Conservation (phyloP, 2,113 vertebrate species). For the Empidonax traillii region DNA sequence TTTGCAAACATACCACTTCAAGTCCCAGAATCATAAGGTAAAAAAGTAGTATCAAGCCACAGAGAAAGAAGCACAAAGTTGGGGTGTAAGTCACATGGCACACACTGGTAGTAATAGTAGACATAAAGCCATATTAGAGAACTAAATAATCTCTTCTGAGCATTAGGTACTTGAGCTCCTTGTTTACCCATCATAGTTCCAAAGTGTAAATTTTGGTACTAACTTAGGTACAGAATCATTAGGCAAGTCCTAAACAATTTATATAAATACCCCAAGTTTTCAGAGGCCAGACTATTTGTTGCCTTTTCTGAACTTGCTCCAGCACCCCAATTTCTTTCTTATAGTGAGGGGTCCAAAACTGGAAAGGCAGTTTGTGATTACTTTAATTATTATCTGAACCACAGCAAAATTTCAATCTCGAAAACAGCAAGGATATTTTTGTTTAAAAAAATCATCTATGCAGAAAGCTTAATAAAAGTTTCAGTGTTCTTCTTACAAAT, state of each 20-base stretch:
- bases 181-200: background rate
- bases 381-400: background rate
- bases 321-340: background rate
- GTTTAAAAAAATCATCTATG: background rate
- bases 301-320: background rate
- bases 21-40: background rate
- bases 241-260: background rate
- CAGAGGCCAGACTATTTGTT: background rate
- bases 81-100: background rate
- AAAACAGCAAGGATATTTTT: background rate
- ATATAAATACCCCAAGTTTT: background rate
- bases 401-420: background rate
- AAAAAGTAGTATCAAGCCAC: background rate
- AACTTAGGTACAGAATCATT: background rate
- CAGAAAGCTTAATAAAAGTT: background rate
- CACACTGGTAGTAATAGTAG: background rate
- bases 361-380: background rate
- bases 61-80: background rate
- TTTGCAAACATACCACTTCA: background rate
- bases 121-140: background rate
- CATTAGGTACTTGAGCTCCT: background rate
- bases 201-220: background rate
- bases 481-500: background rate
- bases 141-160: background rate
- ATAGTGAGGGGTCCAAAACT: background rate